These are phyloP conservation scores for Crossocerus cetratus DNA, from an alignment of 2,888 invertebrate species.

Conservation along the genomic window DNA sequence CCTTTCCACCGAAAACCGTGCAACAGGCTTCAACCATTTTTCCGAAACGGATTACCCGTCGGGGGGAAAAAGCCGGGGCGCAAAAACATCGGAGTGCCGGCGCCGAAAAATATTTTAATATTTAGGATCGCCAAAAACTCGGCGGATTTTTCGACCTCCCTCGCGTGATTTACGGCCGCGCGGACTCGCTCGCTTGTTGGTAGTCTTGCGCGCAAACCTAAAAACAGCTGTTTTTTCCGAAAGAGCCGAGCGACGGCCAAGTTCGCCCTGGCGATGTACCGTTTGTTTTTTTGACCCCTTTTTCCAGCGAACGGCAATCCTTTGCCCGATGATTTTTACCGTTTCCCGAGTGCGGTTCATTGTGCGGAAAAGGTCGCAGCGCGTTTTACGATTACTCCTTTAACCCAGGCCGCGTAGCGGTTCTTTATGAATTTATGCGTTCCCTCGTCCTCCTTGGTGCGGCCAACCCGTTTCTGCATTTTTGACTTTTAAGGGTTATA, in stretches of 20 bases:
- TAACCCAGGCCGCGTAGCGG: slow-evolving; percentile 53
- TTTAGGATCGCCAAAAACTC: slow-evolving; percentile 16
- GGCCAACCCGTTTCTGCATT: slow-evolving; percentile 53
- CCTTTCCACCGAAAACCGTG: neutral
- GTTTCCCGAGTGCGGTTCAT: slow-evolving; percentile 39
- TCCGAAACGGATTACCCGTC: slow-evolving; percentile 13
- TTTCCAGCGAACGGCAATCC: slow-evolving; percentile 29
- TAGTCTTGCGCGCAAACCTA: slow-evolving; percentile 14
- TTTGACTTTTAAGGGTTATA: slow-evolving; percentile 60
- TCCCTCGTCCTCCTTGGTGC: slow-evolving; percentile 31
- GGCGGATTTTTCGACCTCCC: neutral
- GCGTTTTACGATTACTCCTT: slow-evolving; percentile 47
- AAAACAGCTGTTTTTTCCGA: slow-evolving; percentile 33
- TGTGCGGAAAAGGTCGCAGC: slow-evolving; percentile 24
- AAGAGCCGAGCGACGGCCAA: slow-evolving; percentile 5
- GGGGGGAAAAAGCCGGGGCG: neutral
- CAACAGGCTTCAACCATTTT: slow-evolving; percentile 4
- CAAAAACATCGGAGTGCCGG: neutral
- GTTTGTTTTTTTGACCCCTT: slow-evolving; percentile 49
- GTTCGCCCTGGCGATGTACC: slow-evolving; percentile 12
- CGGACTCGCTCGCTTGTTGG: too few species aligned
- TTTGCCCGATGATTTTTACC: slow-evolving; percentile 42
- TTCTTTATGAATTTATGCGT: slow-evolving; percentile 73
- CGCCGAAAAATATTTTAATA: neutral
- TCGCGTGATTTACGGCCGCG: slow-evolving; percentile 29